Conservation (phyloP, 2,888 invertebrate genomes). For the Hydropsyche betteni region DNA sequence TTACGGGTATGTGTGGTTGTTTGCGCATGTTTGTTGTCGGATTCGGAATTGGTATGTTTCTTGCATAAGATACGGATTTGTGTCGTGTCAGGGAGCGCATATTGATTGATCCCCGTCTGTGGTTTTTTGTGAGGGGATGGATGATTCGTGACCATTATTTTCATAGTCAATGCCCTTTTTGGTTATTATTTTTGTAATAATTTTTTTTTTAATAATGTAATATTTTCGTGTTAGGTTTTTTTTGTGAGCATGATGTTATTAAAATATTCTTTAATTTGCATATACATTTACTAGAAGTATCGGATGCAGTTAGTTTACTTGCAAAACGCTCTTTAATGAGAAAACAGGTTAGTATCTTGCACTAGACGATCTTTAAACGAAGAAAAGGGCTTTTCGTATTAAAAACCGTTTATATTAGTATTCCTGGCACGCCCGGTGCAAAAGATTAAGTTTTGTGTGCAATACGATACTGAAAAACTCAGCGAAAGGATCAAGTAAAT, state of each 20-base stretch:
- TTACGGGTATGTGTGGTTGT: not conserved
- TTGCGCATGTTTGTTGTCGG: too few relatives aligned
- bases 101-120: constrained; percentile 22
- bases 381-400: constrained; percentile 38
- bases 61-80: constrained; percentile 21
- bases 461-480: constrained; percentile 41
- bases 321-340: constrained; percentile 45
- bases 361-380: constrained; percentile 18
- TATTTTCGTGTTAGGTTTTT: too few relatives aligned
- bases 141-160: constrained; percentile 49
- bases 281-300: constrained; percentile 41
- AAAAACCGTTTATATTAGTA: constrained; percentile 43
- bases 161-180: constrained; percentile 50
- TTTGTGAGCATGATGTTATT: too few relatives aligned
- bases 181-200: constrained; percentile 35
- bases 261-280: constrained; percentile 38
- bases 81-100: constrained; percentile 13
- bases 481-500: constrained; percentile 41
- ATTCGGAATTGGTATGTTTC: not conserved
- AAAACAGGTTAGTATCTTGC: constrained; percentile 40
- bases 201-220: too few relatives aligned
- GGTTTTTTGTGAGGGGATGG: not conserved
- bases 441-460: constrained; percentile 40
- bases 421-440: constrained; percentile 42
- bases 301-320: constrained; percentile 42